phyloP scores from a whole-genome alignment of 2,113 vertebrate genomes.

The Oreochromis spilurus region DNA sequence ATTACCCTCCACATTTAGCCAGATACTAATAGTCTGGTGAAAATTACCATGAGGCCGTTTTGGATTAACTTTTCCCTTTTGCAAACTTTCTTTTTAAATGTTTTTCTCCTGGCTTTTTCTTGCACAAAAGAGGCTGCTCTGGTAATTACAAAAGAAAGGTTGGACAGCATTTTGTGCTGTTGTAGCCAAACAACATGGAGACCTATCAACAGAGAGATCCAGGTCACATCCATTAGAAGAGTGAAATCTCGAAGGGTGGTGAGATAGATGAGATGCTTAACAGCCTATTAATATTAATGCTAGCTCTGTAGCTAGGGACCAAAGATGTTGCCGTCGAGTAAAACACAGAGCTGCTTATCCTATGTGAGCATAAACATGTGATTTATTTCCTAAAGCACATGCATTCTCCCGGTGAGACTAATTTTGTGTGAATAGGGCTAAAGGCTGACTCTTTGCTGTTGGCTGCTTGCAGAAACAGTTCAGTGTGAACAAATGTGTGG shows the following conservation, averaged over 20 bases:
- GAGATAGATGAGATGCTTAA: background rate
- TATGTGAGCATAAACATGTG: background rate
- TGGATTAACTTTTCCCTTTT: background rate
- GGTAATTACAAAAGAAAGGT: background rate
- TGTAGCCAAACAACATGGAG: background rate
- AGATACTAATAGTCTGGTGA: no score
- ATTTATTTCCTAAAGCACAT: background rate
- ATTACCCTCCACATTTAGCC: no score
- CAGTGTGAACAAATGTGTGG: background rate
- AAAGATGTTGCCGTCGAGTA: background rate
- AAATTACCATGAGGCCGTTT: background rate
- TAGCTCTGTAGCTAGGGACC: background rate
- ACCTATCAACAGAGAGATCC: background rate
- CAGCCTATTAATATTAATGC: background rate
- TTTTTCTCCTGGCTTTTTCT: background rate
- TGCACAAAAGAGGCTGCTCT: background rate
- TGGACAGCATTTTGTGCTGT: background rate
- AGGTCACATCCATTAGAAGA: background rate
- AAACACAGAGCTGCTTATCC: background rate
- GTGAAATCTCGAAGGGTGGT: background rate
- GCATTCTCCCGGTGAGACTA: background rate
- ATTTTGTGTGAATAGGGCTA: background rate
- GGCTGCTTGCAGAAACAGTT: background rate
- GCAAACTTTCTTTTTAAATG: background rate
- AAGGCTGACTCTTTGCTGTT: background rate